Evolutionary conservation across 2,113 vertebrate genomes (phyloP), one percentile per base, ranked within the genome.

Genomic region (Toxostoma redivivum): DNA sequence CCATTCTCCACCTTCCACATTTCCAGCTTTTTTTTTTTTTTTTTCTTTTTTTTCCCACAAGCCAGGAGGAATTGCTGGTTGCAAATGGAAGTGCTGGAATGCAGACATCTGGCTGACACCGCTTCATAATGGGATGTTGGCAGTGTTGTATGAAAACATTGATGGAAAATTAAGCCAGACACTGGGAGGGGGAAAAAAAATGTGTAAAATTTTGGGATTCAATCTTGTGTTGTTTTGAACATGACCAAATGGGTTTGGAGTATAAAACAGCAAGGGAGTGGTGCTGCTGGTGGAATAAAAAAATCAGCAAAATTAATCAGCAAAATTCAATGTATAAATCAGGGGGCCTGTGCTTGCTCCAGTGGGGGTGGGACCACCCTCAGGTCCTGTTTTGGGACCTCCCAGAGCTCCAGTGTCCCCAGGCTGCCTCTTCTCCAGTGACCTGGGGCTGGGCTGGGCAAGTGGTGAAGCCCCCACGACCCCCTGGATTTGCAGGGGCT

Each of bases 1-100:
- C 7, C 12, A 0, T 3, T 17, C 38, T 23, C 30, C 3, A 1
- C 20, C 0, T 15, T 19, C 50, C 2, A 0, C 33, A 4, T 2
- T 1, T 2, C 20, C 84, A 4, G 80, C 76, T 38, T 38, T 38
- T 38, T 38, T 38, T 38, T 9, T 38, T 38, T 38, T 38, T 9
- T 38, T 38, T 38, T 38, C 10, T 42, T 24, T 44, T 17, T 20
- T 60, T 17, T 20, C 57, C 44, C 31, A 28, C 1, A 14, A 61
- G 85, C 57, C 9, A 0, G 84, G 48, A 82, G 54, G 66, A 35
- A 1, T 1, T 22, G 28, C 61, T 47, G 61, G 37, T 24, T 65
- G 94, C 54, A 48, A 16, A 45, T 3, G 67, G 35, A 25, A 2
- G 3, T 2, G 65, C 53, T 81, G 78, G 77, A 65, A 56, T 1